Evolutionary conservation across 1,140 invertebrate genomes (phyloP), one percentile per base, ranked within the genome.

Genomic region (Gonatopus flavifemur): DNA sequence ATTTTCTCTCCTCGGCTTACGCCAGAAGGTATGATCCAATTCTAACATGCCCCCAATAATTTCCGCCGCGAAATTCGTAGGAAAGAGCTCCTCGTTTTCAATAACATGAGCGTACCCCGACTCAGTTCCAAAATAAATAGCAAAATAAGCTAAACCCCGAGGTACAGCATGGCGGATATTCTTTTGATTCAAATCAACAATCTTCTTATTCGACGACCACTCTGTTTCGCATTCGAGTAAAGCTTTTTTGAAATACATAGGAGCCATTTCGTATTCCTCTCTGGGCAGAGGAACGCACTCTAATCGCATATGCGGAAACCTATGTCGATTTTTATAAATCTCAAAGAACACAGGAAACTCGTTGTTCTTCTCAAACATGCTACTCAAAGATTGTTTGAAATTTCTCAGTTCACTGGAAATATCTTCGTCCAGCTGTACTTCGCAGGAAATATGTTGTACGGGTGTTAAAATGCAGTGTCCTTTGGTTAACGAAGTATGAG

Each of bases 211-310:
- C 54, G 88, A 86, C 10, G 91, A 83, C 95, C 96, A 98, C 80
- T 98, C 94, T 19, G 83, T 85, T 78, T 98, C 96, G 56, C 90
- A 94, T 74, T 98, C 96, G 62, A 92, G 78, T 37, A 98, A 86
- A 0, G 94, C 95, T 86, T 98, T 98, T 84, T 96, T 97, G 67
- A 98, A 98, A 80, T 97, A 98, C 54, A 98, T 96, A 1, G 94
- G 92, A 9, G 92, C 91, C 67, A 89, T 77, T 53, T 91, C 88
- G 19, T 89, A 91, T 24, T 86, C 81, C 72, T 94, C 89, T 65
- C 83, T 84, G 4, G 90, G 86, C 57, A 98, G 62, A 0, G 95
- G 92, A 16, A 98, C 80, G 81, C 94, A 98, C 60, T 98, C 88
- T 15, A 98, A 79, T 35, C 82, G 80, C 83, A 96, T 88, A 71